Base-by-base conservation (phyloP, 2,113 vertebrate species). In the Oostethus manadensis region DNA sequence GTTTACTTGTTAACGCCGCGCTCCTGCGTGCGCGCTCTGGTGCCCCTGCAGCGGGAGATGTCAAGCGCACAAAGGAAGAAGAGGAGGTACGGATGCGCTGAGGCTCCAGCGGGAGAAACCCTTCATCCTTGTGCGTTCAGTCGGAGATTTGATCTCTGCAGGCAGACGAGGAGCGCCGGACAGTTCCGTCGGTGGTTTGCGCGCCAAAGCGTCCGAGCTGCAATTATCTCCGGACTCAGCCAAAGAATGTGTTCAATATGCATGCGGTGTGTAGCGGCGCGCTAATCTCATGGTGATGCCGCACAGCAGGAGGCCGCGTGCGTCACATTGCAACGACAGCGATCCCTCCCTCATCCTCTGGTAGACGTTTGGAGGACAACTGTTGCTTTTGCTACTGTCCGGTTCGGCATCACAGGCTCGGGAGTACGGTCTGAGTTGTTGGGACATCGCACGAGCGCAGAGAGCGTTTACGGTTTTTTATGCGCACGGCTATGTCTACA, bases 1-100 rank as follows among this genome's bases (percentile, higher is more conserved):
- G 86, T 88, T 81, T 44, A 87, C 65, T 35, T 70, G 79, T 77
- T 80, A 71, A 79, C 80, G 70, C 71, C 46, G 44, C 14, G 47
- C 26, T 51, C 46, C 21, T 56, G 35, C 18, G 33, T 11, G 23
- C 26, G 50, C 56, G 61, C 53, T 60, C 64, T 26, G 42, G 4
- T 9, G 21, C 53, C 21, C 56, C 33, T 62, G 88, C 88, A 89
- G 88, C 89, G 91, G 90, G 89, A 92, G 90, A 88, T 82, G 76
- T 86, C 83, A 77, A 80, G 87, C 74, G 77, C 74, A 62, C 65
- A 49, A 43, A 38, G 15, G 38, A 79, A 82, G 70, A 79, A 81
- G 71, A 86, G 78, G 81, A 65, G 79, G 79, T 82, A 81, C 68
- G 67, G 67, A 70, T 74, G 57, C 70, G 60, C 48, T 10, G 62